phyloP scores from a whole-genome alignment of 64 coral and sea anemone species.

The Montipora foliosa region DNA sequence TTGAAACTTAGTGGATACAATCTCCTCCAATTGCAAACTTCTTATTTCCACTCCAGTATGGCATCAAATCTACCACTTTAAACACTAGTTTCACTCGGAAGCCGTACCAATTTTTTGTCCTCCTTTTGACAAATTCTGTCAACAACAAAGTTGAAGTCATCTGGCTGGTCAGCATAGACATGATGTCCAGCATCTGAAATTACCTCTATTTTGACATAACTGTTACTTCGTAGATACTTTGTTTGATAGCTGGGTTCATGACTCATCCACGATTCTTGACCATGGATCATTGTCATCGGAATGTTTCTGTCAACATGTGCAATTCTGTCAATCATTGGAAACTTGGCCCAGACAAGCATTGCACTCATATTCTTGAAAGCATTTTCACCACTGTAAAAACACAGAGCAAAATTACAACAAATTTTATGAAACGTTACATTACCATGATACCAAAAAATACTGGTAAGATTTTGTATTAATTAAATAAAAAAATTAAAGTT shows the following conservation, averaged over 20 bases:
- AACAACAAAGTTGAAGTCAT: constrained; percentile 78
- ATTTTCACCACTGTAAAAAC: constrained; percentile 84
- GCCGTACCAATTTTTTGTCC: constrained; percentile 20
- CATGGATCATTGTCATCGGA: constrained; percentile 90
- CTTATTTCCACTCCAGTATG: no score
- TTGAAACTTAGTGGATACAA: no score
- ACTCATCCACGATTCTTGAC: constrained; percentile 84
- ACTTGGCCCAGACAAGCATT: constrained; percentile 94
- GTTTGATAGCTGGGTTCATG: constrained; percentile 47
- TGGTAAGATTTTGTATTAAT: no score
- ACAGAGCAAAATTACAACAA: neutral
- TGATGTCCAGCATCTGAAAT: constrained; percentile 91
- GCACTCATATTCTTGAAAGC: constrained; percentile 91
- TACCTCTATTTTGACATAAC: constrained; percentile 64
- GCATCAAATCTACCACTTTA: neutral
- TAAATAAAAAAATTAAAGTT: no score
- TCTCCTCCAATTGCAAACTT: no score
- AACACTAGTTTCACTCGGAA: neutral
- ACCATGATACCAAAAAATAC: no score
- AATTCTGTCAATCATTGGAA: constrained; percentile 92
- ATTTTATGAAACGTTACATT: no score
- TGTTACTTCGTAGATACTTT: constrained; percentile 43
- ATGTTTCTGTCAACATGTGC: constrained; percentile 57
- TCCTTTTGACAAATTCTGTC: constrained; percentile 61
- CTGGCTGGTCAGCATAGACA: constrained; percentile 90